Conservation (phyloP, 2,888 invertebrate genomes). For the Andrena chrysosceles region DNA sequence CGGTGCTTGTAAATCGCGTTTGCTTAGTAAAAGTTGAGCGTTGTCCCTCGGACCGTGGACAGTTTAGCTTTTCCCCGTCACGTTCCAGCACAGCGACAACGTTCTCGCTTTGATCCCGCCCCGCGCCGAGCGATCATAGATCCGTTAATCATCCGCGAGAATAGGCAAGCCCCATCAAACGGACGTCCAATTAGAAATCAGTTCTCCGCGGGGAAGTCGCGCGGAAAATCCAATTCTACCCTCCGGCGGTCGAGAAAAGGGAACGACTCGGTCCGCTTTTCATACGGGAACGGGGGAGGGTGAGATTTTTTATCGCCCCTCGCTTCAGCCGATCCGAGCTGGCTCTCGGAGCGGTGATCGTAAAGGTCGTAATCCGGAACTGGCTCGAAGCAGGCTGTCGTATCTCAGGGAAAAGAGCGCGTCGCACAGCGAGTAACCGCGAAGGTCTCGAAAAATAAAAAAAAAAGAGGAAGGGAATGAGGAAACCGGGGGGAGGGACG, state of each 20-base stretch:
- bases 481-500: slow-evolving; percentile 15
- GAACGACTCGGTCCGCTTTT: slow-evolving; percentile 26
- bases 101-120: background rate
- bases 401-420: slow-evolving; percentile 59
- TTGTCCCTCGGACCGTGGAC: too few species aligned
- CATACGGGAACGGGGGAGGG: background rate
- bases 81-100: too few species aligned
- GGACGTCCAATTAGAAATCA: slow-evolving; percentile 34
- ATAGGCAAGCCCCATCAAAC: background rate
- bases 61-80: too few species aligned
- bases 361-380: slow-evolving; percentile 70
- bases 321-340: slow-evolving; percentile 10
- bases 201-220: slow-evolving; percentile 10
- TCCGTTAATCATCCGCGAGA: background rate
- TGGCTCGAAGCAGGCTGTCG: slow-evolving; percentile 60
- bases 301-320: slow-evolving; percentile 47
- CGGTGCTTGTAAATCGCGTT: slow-evolving; percentile 23
- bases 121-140: background rate
- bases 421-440: slow-evolving; percentile 58
- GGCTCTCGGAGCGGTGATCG: slow-evolving; percentile 48
- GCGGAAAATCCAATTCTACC: slow-evolving; percentile 40
- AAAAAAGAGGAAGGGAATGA: slow-evolving; percentile 8
- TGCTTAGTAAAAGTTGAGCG: background rate
- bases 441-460: slow-evolving; percentile 65
- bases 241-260: slow-evolving; percentile 2